Base-by-base conservation (phyloP, 1,140 invertebrate species). In the Drosophila fuyamai region DNA sequence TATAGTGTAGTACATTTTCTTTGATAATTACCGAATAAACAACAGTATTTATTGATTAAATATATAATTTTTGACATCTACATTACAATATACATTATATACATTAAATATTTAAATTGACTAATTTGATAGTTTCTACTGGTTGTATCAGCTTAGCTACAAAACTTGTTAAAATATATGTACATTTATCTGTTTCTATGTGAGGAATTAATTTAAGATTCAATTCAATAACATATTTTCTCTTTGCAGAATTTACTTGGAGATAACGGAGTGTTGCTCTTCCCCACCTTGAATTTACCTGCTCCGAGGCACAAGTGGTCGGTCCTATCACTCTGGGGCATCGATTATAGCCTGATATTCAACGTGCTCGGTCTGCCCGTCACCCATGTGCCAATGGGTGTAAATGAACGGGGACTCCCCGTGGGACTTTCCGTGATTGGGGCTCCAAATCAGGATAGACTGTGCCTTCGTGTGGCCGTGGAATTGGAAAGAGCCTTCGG, bases 401-500 rank as follows among this genome's bases (percentile, higher is more conserved):
- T 96, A 1, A 93, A 94, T 70, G 89, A 81, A 0, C 81, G 94
- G 13, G 95, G 95, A 2, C 86, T 97, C 47, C 97, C 97, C 0
- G 77, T 97, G 16, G 96, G 96, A 23, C 89, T 97, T 68, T 97
- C 97, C 92, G 95, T 95, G 61, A 92, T 95, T 66, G 95, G 95
- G 0, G 94, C 92, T 0, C 93, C 94, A 7, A 89, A 94, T 84
- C 94, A 95, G 88, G 97, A 98, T 92, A 94, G 95, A 44, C 85
- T 97, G 0, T 96, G 95, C 63, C 85, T 98, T 27, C 95, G 95
- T 4, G 94, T 97, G 4, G 97, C 97, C 1, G 86, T 93, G 72
- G 95, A 97, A 71, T 89, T 98, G n/a, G 97, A 98, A 82, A 94
- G 93, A 53, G 94, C 93, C 1, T 97, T 97, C 92, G 96, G 97